Evolutionary conservation across 2,797 vertebrate species (phyloP).

Genomic region (Otus scops): DNA sequence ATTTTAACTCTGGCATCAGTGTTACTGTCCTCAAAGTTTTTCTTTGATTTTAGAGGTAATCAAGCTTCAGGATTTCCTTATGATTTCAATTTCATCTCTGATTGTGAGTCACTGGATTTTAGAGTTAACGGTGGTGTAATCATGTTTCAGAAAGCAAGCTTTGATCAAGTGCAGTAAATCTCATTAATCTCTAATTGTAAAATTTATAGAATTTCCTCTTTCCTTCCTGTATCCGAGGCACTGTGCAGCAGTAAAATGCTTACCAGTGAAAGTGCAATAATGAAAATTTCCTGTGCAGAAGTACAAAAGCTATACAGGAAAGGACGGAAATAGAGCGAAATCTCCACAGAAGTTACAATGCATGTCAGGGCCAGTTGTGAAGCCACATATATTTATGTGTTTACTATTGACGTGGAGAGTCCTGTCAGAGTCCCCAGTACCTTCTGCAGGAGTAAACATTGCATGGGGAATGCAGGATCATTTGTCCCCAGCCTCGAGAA

Average conservation of each 20-base stretch:
- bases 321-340: not conserved
- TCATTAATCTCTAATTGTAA: not conserved
- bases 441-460: not conserved
- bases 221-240: not conserved
- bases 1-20: too few species aligned
- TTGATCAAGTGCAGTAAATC: not conserved
- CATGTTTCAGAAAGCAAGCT: not conserved
- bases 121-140: not conserved
- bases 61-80: not conserved
- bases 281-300: not conserved
- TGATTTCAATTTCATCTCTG: not conserved
- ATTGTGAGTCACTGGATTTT: not conserved
- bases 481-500: not conserved
- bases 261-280: not conserved
- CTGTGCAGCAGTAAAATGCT: not conserved
- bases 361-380: not conserved
- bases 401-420: not conserved
- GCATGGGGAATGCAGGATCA: not conserved
- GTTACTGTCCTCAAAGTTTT: not conserved
- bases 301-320: not conserved
- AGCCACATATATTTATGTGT: not conserved
- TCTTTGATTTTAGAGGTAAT: not conserved
- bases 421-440: not conserved
- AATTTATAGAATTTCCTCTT: not conserved
- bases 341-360: not conserved